Conservation (phyloP, 2,888 invertebrate species). For the Dasysyrphus tricinctus region DNA sequence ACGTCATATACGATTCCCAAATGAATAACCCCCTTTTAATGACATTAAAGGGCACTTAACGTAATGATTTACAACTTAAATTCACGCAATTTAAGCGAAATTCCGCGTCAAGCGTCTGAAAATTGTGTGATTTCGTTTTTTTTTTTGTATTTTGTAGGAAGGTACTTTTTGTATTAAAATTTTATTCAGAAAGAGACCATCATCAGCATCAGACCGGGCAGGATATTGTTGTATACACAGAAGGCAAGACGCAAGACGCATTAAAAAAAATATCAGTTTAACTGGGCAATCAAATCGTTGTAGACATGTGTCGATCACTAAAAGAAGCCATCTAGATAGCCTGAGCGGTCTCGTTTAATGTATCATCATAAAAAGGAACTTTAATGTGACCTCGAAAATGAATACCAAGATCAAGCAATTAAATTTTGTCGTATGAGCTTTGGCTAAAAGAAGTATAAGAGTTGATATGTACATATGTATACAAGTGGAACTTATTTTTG, state of each 20-base stretch:
- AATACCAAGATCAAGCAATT: conserved; percentile 51
- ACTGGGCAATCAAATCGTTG: conserved; percentile 57
- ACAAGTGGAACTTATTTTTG: background rate
- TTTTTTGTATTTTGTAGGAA: background rate
- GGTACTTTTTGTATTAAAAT: conserved; percentile 1
- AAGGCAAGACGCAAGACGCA: conserved; percentile 53
- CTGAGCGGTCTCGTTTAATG: conserved; percentile 34
- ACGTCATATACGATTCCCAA: conserved; percentile 71
- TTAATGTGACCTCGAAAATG: conserved; percentile 43
- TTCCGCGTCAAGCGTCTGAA: conserved; percentile 61
- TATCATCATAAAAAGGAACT: conserved; percentile 30
- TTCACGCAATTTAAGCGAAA: conserved; percentile 82
- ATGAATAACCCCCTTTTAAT: conserved; percentile 79
- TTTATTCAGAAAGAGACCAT: background rate
- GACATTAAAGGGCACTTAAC: conserved; percentile 82
- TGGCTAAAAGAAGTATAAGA: conserved; percentile 4
- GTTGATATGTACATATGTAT: too few relatives aligned
- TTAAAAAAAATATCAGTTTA: conserved; percentile 54
- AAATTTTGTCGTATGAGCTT: conserved; percentile 25
- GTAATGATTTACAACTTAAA: conserved; percentile 83
- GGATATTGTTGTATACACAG: conserved; percentile 31
- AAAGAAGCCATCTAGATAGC: conserved; percentile 37
- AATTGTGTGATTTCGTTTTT: background rate
- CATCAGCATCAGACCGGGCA: background rate
- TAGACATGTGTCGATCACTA: conserved; percentile 39